Base-by-base conservation (phyloP, 2,113 vertebrate species). In the Neomonachus schauinslandi region DNA sequence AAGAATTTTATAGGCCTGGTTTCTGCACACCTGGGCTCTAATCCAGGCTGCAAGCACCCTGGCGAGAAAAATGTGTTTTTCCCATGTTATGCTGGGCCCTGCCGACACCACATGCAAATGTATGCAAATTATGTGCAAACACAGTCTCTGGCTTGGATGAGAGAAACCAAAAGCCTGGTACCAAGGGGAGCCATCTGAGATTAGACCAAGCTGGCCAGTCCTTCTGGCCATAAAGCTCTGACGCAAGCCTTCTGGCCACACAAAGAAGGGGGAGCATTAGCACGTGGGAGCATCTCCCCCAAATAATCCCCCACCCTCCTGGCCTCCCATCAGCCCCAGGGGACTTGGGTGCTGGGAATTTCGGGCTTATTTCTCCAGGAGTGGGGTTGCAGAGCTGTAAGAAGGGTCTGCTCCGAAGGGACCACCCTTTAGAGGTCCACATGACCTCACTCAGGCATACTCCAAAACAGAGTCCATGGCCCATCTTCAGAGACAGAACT, bases 101-200 rank as follows among this genome's bases (percentile, higher is more conserved):
- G 55, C 61, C 18, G 39, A 97, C 11, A 39, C 49, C 22, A 0
- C 63, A 97, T 97, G 97, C 97, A 98, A 98, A 97, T 97, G 5
- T 42, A 97, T 98, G 97, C 95, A 97, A 97, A 98, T 98, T 49
- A 77, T 72, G 59, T 86, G 53, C 81, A 97, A 96, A 98, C 65
- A 86, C 57, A 59, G 65, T 89, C 74, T 81, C 84, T 63, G 79
- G 61, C 61, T 90, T 63, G 6, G 90, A 67, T 12, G 39, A 92
- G 63, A 96, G 36, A 97, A 96, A 92, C 74, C 61, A 28, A 86
- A 93, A 82, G 67, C 79, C 92, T 89, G 74, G 67, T 82, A 31
- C 57, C 69, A 19, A 3, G 59, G 55, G 61, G 57, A 81, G 42
- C 72, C 90, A 36, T 94, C 74, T 87, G 67, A 88, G 61, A 80